Base-by-base conservation (phyloP, 2,113 vertebrate species). In the Oreochromis spilurus region DNA sequence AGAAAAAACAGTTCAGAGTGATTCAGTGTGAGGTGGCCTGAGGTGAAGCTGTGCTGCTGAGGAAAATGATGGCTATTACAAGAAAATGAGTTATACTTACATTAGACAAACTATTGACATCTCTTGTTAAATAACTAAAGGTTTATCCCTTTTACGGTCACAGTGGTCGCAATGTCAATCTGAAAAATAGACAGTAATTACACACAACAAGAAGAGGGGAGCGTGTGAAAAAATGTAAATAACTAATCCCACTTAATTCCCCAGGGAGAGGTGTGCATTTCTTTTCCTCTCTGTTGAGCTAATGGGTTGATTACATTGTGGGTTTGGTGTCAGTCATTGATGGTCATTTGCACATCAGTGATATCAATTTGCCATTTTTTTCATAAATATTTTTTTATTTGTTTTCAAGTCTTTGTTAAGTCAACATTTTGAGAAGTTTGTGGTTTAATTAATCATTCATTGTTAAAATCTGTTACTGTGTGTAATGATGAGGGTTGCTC, bases 51-150 rank as follows among this genome's bases (percentile, higher is more conserved):
- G 21, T 81, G 50, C 50, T 57, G 43, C 14, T 24, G 26, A 70
- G 53, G n/a, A 31, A 83, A 83, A 84, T 58, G n/a, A 48, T 45
- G 34, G 50, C 24, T 17, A 17, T 48, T 45, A 34, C 48, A 77
- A 72, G 40, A 70, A 77, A 52, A 24, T 67, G 16, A 78, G 14
- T 50, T 79, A 54, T 4, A 21, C 54, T 58, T 85, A 40, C 2
- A 78, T 83, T 86, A 45, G 58, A 75, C 29, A 17, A 54, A 45
- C 81, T 83, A 91, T 60, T 87, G 84, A 84, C 79, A 88, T 53
- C 83, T 83, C 79, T 65, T 79, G 52, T 72, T 5, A 54, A 79
- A 78, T 38, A 52, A 57, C 58, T 54, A 36, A 38, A 43, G 45
- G 31, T 19, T 29, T 43, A 29, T 36, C 58, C 17, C 62, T 40